These are phyloP conservation scores for Temnothorax longispinosus DNA, from an alignment of 1,140 invertebrate species.

Conservation along the genomic window DNA sequence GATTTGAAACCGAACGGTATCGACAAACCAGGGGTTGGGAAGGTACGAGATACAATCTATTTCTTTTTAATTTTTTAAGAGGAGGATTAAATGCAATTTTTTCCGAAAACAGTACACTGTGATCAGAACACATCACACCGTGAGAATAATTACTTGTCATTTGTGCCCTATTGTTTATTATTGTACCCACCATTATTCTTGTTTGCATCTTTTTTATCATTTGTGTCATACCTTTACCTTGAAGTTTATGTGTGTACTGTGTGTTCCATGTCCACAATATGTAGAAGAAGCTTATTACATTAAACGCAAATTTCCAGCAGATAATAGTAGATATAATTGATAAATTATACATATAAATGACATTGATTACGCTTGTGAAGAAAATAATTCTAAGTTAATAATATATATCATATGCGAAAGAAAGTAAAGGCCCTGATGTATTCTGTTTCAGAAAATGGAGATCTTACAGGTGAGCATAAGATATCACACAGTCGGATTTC, in stretches of 20 bases:
- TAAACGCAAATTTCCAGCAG: neutral
- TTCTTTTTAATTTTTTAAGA: constrained; percentile 56
- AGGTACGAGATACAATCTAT: constrained; percentile 76
- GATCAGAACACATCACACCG: constrained; percentile 16
- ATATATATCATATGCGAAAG: neutral
- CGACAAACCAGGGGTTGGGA: constrained; percentile 79
- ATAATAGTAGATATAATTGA: neutral
- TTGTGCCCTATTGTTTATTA: neutral
- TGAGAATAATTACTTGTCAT: constrained; percentile 25
- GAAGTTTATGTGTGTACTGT: neutral
- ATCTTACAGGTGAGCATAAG: constrained; percentile 75
- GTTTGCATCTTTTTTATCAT: neutral
- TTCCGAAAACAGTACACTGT: neutral
- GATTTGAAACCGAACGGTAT: constrained; percentile 83
- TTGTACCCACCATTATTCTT: neutral
- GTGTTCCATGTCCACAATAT: neutral
- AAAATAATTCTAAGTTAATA: neutral
- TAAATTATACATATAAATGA: neutral
- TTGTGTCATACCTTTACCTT: neutral
- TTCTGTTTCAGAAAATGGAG: constrained; percentile 78
- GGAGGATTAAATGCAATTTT: neutral
- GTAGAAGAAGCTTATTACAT: neutral
- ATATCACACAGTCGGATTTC: constrained; percentile 3
- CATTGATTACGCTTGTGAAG: neutral
- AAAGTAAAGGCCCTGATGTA: neutral